Evolutionary conservation across 2,113 vertebrate genomes (phyloP).

Genomic region (Leucoraja erinaceus): DNA sequence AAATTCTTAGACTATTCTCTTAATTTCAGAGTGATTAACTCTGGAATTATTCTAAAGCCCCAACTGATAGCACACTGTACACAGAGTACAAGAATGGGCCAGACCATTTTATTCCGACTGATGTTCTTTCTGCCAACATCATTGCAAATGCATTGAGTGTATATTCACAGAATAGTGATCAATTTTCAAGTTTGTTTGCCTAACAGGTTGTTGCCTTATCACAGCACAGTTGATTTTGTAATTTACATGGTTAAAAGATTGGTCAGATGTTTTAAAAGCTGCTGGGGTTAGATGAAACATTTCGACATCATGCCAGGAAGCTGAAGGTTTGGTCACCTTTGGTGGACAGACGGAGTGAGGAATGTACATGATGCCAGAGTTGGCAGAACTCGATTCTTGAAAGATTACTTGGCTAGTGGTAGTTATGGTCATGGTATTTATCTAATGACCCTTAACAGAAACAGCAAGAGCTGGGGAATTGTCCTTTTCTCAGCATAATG

Average conservation of each 20-base stretch:
- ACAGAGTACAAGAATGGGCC: neutral
- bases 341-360: neutral
- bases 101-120: neutral
- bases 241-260: too few relatives aligned
- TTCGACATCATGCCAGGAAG: neutral
- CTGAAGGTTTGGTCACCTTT: neutral
- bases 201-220: too few relatives aligned
- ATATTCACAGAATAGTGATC: too few relatives aligned
- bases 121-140: neutral
- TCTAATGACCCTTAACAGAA: neutral
- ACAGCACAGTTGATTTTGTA: too few relatives aligned
- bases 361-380: neutral
- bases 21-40: neutral
- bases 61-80: neutral
- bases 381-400: neutral
- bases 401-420: neutral
- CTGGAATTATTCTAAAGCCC: neutral
- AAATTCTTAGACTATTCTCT: neutral
- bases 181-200: too few relatives aligned
- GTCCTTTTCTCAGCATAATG: neutral
- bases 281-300: neutral
- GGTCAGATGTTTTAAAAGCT: neutral
- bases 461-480: neutral
- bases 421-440: too few relatives aligned
- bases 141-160: too few relatives aligned